Base-by-base conservation (phyloP, 2,113 vertebrate genomes). In the Zosterops lateralis region DNA sequence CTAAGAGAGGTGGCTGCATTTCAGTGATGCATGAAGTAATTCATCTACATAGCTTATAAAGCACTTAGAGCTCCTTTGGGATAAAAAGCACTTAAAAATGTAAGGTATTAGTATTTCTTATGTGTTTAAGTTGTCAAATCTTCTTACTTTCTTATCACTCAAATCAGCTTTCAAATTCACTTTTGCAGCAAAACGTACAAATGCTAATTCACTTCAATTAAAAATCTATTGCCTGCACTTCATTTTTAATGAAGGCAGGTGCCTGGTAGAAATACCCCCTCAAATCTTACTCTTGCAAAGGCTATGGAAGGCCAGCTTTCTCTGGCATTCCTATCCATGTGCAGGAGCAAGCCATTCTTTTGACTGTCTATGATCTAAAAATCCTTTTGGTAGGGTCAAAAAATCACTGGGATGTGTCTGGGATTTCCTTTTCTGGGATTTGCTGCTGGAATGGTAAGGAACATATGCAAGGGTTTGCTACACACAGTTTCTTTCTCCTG, bases 41-140 rank as follows among this genome's bases (percentile, higher is more conserved):
- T 92, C 20, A 89, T 95, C 92, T 76, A 4, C 88, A 73, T 67
- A 83, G 72, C 89, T 96, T 90, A 81, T 66, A 95, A 96, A 96
- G 74, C 90, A 96, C 91, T 96, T 95, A 93, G 48, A 28, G 61
- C 31, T 94, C 97, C 95, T 96, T 50, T 91, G 97, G 95, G 97
- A 96, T 91, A 90, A 90, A 94, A 94, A 94, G 44, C 84, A 95
- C 87, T 96, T 95, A 71, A 77, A 96, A 95, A 89, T 82, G 58
- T 93, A 95, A 94, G 88, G 70, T 82, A 94, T 90, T 93, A 83
- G 54, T 92, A 94, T 96, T 96, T 92, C 89, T 95, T 90, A 65
- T 10, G 71, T 81, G 72, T 94, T 96, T 97, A 96, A 96, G 58
- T 95, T 96, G 95, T 96, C 96, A 96, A 94, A 88, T 87, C 80